These are phyloP conservation scores for Paedocypris sp. DNA, from an alignment of 2,113 vertebrate species.

Conservation along the genomic window DNA sequence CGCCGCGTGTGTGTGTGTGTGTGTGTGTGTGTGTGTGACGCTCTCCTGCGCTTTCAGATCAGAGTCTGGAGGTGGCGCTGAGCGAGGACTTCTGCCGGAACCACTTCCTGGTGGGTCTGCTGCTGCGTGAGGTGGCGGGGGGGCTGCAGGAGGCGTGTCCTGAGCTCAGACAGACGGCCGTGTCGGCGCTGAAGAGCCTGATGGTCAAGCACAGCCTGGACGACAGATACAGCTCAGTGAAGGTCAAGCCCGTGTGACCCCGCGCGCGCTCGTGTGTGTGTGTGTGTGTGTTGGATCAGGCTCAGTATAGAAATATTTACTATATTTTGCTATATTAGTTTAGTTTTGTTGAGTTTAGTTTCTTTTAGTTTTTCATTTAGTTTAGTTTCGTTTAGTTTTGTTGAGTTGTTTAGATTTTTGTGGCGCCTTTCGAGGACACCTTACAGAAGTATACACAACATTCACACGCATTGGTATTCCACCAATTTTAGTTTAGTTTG, in stretches of 20 bases:
- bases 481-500: background rate
- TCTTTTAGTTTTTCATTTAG: background rate
- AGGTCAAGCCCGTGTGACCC: too few relatives aligned
- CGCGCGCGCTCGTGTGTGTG: too few relatives aligned
- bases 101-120: slow-evolving; percentile 88
- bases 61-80: slow-evolving; percentile 82
- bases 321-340: background rate
- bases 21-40: too few relatives aligned
- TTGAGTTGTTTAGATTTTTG: too few relatives aligned
- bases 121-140: slow-evolving; percentile 79
- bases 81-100: slow-evolving; percentile 90
- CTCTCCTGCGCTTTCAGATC: too few relatives aligned
- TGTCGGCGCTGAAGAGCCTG: slow-evolving; percentile 81
- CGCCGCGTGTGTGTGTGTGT: too few relatives aligned
- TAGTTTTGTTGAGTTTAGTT: background rate
- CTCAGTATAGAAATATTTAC: too few relatives aligned
- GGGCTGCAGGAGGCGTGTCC: slow-evolving; percentile 79
- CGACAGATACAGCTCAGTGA: slow-evolving; percentile 75
- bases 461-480: too few relatives aligned
- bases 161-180: slow-evolving; percentile 77
- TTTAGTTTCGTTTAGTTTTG: background rate
- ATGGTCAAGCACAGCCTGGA: slow-evolving; percentile 92
- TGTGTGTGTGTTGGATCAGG: too few relatives aligned
- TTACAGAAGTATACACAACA: too few relatives aligned
- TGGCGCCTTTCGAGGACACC: too few relatives aligned